Conservation (phyloP, 1,140 invertebrate species). For the Kradibia gibbosae region DNA sequence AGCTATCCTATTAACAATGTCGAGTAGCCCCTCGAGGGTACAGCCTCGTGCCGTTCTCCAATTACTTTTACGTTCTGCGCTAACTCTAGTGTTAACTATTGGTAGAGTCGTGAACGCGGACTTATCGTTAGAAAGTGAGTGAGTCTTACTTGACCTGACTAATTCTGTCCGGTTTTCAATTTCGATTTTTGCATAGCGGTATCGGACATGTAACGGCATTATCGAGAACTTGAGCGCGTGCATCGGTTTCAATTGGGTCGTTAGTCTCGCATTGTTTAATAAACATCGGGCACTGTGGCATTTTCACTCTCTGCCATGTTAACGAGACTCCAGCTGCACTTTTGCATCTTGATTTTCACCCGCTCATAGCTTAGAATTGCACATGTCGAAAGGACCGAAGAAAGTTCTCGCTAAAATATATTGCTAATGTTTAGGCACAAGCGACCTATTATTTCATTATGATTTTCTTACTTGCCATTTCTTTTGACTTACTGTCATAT, state of each 20-base stretch:
- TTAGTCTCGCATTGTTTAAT: background rate
- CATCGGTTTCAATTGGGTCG: conserved; percentile 7
- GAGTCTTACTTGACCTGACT: conserved; percentile 43
- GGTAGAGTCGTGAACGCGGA: background rate
- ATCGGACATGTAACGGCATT: background rate
- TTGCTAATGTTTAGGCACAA: background rate
- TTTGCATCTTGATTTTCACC: conserved; percentile 19
- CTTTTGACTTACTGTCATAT: background rate
- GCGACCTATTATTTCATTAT: background rate
- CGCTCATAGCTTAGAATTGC: background rate
- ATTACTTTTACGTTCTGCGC: background rate
- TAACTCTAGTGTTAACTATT: background rate
- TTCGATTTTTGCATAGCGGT: conserved; percentile 27
- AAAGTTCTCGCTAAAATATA: conserved; percentile 19
- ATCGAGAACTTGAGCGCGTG: background rate
- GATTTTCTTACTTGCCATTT: background rate
- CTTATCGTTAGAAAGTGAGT: conserved; percentile 43
- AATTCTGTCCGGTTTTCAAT: conserved; percentile 37
- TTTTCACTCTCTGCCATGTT: conserved; percentile 12
- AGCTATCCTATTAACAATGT: background rate
- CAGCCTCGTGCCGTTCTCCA: background rate
- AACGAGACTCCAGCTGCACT: background rate
- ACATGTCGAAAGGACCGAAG: background rate
- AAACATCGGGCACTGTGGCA: background rate
- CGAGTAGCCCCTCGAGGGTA: background rate